Evolutionary conservation across 1,140 invertebrate genomes (phyloP), one percentile per base, ranked within the genome.

Genomic region (Drosophila gunungcola): DNA sequence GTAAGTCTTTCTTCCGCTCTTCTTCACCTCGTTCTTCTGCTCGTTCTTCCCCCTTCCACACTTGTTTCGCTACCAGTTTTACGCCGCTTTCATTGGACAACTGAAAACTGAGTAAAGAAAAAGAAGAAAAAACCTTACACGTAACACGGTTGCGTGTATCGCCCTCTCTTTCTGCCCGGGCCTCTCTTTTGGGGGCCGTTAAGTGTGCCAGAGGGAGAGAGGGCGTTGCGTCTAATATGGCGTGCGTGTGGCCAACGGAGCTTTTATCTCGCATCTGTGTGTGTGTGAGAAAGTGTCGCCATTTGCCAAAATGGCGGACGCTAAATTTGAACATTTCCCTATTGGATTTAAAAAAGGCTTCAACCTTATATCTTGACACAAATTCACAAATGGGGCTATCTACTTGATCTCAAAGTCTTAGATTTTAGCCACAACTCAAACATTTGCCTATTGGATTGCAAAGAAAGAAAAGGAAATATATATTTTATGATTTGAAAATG

Each of bases 11-110:
- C 58, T 39, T 34, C 46, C 55, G 39, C 39, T 10, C 52, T 56
- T 39, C 68, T 67, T 72, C 48, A 13, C 29, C 48, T n/a, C 9
- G 48, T 51, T 72, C 49, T 67, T 78, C 34, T 49, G 38, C 65
- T 69, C 63, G 49, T 68, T 76, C 55, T 60, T 73, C 39, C 52
- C 56, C 51, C 45, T 41, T 34, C 55, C 73, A 54, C 49, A 49
- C 58, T 80, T 62, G 68, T 45, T 68, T 32, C 32, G 81, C 90
- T 91, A 91, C 90, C 90, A 85, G 90, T 91, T 89, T 91, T 91
- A 91, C 90, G 90, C 90, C 79, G 63, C 74, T 90, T 77, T 82
- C 80, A 91, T 91, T 91, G 90, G 90, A 64, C 80, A 64, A 77
- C 68, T 68, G 46, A 52, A 60, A 53, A 45, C 32, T 36, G 60